Evolutionary conservation across 2,888 invertebrate genomes (phyloP).

Genomic region (Euzophera pinguis): DNA sequence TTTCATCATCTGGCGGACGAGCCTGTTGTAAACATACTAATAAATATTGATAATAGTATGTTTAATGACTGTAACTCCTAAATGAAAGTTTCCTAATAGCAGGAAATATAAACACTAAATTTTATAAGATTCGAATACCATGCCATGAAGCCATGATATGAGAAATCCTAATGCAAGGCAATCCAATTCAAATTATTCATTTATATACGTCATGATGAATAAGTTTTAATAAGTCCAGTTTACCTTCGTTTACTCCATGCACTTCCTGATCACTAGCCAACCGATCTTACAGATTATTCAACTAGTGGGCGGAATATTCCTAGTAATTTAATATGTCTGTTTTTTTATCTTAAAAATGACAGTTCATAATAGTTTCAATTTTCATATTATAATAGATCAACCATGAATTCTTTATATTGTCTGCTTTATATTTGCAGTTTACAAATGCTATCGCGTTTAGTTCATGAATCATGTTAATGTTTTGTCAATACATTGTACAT

Average conservation of each 20-base stretch:
- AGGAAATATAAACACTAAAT: too few species aligned
- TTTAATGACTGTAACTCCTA: too few species aligned
- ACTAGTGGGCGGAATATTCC: not conserved
- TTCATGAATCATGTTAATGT: not conserved
- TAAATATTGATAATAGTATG: too few species aligned
- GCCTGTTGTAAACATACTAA: too few species aligned
- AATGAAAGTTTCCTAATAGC: too few species aligned
- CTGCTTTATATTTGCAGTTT: not conserved
- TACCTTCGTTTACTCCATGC: constrained; percentile 16
- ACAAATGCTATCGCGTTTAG: not conserved
- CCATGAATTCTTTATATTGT: too few species aligned
- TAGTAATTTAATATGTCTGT: too few species aligned
- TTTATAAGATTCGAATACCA: too few species aligned
- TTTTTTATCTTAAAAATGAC: too few species aligned
- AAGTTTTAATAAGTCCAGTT: constrained; percentile 15
- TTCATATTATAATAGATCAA: too few species aligned
- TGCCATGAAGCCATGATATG: not conserved
- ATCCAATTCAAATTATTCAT: not conserved
- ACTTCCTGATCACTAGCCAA: constrained; percentile 10
- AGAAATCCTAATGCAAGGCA: not conserved
- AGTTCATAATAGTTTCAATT: too few species aligned
- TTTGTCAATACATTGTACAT: not conserved
- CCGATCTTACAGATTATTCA: not conserved
- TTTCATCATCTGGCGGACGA: too few species aligned
- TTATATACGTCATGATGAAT: not conserved